Evolutionary conservation across 2,888 invertebrate species (phyloP), one percentile per base, ranked within the genome.

Genomic region (Crocallis elinguaria): DNA sequence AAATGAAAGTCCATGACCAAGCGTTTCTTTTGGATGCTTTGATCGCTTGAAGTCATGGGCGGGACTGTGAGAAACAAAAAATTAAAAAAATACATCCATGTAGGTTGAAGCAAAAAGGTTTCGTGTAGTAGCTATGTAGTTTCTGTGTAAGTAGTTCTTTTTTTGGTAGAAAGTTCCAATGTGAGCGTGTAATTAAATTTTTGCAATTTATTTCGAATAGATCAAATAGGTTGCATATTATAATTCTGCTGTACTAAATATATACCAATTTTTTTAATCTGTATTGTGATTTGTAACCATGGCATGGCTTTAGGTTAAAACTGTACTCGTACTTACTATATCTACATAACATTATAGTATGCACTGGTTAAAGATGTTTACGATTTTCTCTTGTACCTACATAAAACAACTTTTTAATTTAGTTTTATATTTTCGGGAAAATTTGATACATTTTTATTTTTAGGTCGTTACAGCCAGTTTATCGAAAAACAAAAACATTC

Each of bases 1-100:
- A 48, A 53, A 53, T 48, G 70, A 77, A 83, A 76, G 72, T 61
- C 64, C 73, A 83, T 88, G 88, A 88, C 84, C 66, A 68, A 73
- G 84, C 82, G 61, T 60, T 84, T 84, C 72, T 75, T n/a, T 59
- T 45, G 44, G 60, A 56, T 39, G 53, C 48, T 43, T 33, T 32
- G 41, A 37, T 25, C 45, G 36, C 46, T 46, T 29, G 37, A 39
- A 54, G 53, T 39, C 53, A 62, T 72, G 81, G 84, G 82, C 81
- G 82, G 81, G 58, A 71, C 71, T 72, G 66, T 53, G 48, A 49
- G 42, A 50, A 37, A 44, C 48, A 48, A 55, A 53, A 60, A 58
- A 19, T n/a, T n/a, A n/a, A 38, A 35, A 56, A 56, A 51, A 53
- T 50, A 17, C 42, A 38, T 46, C 12, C 80, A 78, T 79, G 71